phyloP scores from a whole-genome alignment of 1,140 invertebrate genomes.

The Scaptomyza hsui region DNA sequence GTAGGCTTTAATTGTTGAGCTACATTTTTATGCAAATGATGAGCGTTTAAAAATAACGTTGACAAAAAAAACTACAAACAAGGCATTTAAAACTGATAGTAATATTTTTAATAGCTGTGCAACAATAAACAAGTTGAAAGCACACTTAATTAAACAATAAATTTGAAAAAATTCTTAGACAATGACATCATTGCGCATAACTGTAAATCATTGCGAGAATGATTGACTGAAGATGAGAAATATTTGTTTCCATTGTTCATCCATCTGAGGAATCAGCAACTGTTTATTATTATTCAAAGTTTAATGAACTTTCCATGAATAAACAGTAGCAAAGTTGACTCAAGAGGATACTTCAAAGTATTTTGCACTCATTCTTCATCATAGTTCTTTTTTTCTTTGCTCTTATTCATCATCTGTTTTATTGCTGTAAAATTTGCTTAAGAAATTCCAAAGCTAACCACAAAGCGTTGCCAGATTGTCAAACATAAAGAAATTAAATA shows the following conservation, averaged over 20 bases:
- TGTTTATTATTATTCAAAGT: constrained; percentile 25
- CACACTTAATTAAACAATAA: neutral
- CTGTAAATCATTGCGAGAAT: neutral
- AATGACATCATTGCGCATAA: constrained; percentile 11
- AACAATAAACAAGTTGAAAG: neutral
- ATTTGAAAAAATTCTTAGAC: neutral
- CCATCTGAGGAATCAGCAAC: constrained; percentile 6
- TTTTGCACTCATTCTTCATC: constrained; percentile 23
- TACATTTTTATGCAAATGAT: neutral
- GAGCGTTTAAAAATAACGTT: neutral
- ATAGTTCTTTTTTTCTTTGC: neutral
- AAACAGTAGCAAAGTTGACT: constrained; percentile 27
- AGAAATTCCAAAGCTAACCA: neutral
- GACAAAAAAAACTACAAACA: no score
- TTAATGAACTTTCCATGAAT: constrained; percentile 22
- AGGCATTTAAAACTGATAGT: no score
- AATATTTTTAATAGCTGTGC: constrained; percentile 1
- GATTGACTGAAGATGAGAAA: constrained; percentile 7
- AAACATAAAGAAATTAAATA: no score
- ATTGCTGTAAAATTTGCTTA: neutral
- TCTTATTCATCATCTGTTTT: constrained; percentile 1
- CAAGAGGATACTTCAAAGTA: constrained; percentile 33
- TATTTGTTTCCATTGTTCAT: constrained; percentile 25
- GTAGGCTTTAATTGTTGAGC: neutral
- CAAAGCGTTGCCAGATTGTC: neutral